Conservation (phyloP, 2,113 vertebrate genomes). For the Blennius ocellaris region DNA sequence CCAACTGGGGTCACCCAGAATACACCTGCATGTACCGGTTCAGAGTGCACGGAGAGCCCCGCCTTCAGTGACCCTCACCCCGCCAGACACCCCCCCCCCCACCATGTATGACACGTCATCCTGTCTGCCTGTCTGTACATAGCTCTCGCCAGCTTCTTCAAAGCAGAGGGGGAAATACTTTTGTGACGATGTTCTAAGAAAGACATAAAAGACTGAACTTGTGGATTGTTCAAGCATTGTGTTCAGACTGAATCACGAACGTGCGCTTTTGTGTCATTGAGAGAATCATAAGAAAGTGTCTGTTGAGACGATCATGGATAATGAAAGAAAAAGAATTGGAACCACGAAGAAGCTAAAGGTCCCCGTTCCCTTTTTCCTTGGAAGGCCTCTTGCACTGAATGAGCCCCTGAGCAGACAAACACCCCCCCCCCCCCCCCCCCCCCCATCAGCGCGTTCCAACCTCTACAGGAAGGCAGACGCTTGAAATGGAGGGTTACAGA, state of each 20-base stretch:
- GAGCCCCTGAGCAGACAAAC: constrained; percentile 17
- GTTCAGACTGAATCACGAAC: constrained; percentile 37
- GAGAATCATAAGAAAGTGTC: constrained; percentile 52
- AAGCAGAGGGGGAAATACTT: constrained; percentile 38
- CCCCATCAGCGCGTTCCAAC: constrained; percentile 17
- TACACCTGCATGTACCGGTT: constrained; percentile 97
- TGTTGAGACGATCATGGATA: constrained; percentile 29
- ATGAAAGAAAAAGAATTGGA: constrained; percentile 43
- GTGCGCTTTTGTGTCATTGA: constrained; percentile 38
- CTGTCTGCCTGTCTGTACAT: constrained; percentile 72
- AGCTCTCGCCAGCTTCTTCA: constrained; percentile 45
- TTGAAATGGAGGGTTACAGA: constrained; percentile 22
- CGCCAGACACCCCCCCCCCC: not conserved
- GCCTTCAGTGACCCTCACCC: constrained; percentile 56
- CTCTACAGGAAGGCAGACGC: constrained; percentile 18
- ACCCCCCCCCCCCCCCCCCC: constrained; percentile 39
- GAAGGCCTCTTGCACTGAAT: constrained; percentile 77
- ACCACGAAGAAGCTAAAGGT: constrained; percentile 60
- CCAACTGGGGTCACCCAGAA: constrained; percentile 94
- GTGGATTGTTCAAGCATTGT: constrained; percentile 54
- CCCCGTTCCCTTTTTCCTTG: constrained; percentile 42
- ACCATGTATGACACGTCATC: constrained; percentile 45
- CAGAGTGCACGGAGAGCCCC: constrained; percentile 86
- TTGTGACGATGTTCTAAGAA: constrained; percentile 40
- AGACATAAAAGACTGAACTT: constrained; percentile 33